These are phyloP conservation scores for Silurus asotus DNA, from an alignment of 2,113 vertebrate genomes.

Conservation along the genomic window DNA sequence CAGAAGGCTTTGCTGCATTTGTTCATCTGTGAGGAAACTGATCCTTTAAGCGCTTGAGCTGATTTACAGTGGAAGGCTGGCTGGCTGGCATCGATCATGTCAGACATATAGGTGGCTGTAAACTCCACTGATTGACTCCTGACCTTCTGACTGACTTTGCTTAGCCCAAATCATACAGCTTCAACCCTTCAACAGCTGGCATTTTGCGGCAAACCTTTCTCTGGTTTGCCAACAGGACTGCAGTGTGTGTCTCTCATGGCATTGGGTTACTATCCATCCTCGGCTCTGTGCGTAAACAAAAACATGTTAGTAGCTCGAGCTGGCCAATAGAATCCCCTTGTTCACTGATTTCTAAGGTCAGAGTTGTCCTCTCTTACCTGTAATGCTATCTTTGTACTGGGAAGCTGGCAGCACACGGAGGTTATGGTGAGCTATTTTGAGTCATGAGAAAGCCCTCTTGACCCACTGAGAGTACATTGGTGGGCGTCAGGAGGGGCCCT, in stretches of 20 bases:
- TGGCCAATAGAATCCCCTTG: not conserved
- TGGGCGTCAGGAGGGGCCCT: conserved; percentile 16
- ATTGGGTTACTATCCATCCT: conserved; percentile 24
- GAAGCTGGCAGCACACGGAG: conserved; percentile 20
- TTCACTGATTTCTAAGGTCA: conserved; percentile 22
- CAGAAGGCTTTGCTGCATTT: conserved; percentile 25
- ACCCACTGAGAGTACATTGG: conserved; percentile 17
- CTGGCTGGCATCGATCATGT: conserved; percentile 50
- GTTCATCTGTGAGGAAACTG: conserved; percentile 51
- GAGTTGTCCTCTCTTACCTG: conserved; percentile 45
- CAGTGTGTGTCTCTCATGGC: conserved; percentile 9
- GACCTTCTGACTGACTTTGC: not conserved
- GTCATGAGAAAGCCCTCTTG: conserved; percentile 47
- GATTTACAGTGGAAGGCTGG: conserved; percentile 36
- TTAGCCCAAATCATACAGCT: not conserved
- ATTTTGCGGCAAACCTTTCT: conserved; percentile 28
- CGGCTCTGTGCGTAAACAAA: conserved; percentile 24
- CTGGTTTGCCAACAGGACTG: conserved; percentile 38
- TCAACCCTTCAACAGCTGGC: conserved; percentile 6
- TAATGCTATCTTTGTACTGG: conserved; percentile 45
- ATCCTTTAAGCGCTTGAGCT: conserved; percentile 54
- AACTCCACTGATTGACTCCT: not conserved
- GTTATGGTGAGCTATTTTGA: conserved; percentile 51
- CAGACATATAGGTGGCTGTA: conserved; percentile 38
- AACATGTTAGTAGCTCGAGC: not conserved